A percentile compares a stretch with the other conserved stretches of the same genome.
Evolutionary conservation across 2,113 vertebrate genomes (phyloP).

Genomic region (Forbesichthys papilliferus): DNA sequence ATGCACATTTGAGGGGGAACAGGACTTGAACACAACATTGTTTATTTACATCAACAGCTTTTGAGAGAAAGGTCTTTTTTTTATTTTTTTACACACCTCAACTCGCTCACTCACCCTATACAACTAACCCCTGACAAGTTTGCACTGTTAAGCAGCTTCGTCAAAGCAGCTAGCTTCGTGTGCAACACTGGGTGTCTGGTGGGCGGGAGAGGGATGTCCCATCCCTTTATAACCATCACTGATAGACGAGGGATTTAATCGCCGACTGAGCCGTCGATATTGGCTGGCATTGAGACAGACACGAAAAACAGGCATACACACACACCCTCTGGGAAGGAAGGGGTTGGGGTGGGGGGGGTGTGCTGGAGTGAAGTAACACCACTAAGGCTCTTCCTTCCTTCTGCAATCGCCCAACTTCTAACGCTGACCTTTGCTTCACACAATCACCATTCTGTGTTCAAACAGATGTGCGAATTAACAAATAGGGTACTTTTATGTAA

Average conservation of each 20-base stretch:
- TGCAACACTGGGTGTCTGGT: conserved; percentile 19
- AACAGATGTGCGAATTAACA: too few relatives aligned
- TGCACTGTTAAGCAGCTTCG: conserved; percentile 20
- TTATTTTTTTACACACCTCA: background rate
- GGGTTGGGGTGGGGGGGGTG: too few relatives aligned
- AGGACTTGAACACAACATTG: too few relatives aligned
- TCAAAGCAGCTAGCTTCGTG: conserved; percentile 2
- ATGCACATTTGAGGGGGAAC: too few relatives aligned
- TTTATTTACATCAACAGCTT: too few relatives aligned
- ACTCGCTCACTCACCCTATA: conserved; percentile 4
- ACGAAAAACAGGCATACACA: conserved; percentile 13
- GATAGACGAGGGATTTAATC: conserved; percentile 4
- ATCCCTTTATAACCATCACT: background rate
- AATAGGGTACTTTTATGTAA: too few relatives aligned
- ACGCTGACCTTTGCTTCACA: too few relatives aligned
- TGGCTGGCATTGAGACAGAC: background rate
- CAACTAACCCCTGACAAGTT: conserved; percentile 30
- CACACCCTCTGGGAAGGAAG: too few relatives aligned
- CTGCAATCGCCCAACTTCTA: background rate
- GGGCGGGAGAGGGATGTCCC: background rate
- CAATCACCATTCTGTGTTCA: too few relatives aligned
- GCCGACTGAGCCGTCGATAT: background rate
- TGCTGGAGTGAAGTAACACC: too few relatives aligned
- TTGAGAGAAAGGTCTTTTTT: background rate
- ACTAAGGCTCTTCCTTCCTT: background rate